Conservation (phyloP, 1,140 invertebrate genomes). For the Drosophila arawakana region DNA sequence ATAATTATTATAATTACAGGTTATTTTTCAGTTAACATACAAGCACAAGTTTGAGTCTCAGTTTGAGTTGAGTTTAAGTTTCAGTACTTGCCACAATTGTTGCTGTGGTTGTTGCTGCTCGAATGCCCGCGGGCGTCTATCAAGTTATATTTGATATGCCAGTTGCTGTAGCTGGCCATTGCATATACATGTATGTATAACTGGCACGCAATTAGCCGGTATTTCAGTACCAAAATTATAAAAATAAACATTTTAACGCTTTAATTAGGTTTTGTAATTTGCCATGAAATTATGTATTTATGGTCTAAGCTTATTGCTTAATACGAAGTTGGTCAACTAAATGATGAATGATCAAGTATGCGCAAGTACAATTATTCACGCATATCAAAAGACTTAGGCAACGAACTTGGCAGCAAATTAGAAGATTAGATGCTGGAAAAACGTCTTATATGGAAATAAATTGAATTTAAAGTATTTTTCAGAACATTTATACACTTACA, state of each 20-base stretch:
- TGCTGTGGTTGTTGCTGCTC: conserved; percentile 20
- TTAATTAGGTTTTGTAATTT: conserved; percentile 68
- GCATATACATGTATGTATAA: conserved; percentile 22
- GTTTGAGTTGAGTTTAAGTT: conserved; percentile 25
- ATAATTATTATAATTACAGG: conserved; percentile 82
- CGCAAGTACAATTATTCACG: not conserved
- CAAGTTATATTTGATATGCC: conserved; percentile 31
- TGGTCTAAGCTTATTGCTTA: conserved; percentile 33
- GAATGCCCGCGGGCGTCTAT: conserved; percentile 54
- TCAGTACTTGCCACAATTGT: conserved; percentile 23
- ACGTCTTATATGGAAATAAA: too few species aligned
- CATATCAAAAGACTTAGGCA: conserved; percentile 18
- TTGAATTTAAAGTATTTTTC: too few species aligned
- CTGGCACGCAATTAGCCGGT: conserved; percentile 56
- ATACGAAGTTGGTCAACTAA: conserved; percentile 34
- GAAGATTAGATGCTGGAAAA: too few species aligned
- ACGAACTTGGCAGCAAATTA: conserved; percentile 25
- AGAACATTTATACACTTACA: too few species aligned
- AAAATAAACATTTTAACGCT: conserved; percentile 64
- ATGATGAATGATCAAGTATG: conserved; percentile 10
- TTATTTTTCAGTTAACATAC: conserved; percentile 79
- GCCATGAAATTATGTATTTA: conserved; percentile 40
- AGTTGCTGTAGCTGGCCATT: conserved; percentile 32
- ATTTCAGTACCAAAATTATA: conserved; percentile 59
- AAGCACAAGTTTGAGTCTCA: conserved; percentile 20